phyloP scores from a whole-genome alignment of 2,888 invertebrate species.

The Cyclophora punctaria region DNA sequence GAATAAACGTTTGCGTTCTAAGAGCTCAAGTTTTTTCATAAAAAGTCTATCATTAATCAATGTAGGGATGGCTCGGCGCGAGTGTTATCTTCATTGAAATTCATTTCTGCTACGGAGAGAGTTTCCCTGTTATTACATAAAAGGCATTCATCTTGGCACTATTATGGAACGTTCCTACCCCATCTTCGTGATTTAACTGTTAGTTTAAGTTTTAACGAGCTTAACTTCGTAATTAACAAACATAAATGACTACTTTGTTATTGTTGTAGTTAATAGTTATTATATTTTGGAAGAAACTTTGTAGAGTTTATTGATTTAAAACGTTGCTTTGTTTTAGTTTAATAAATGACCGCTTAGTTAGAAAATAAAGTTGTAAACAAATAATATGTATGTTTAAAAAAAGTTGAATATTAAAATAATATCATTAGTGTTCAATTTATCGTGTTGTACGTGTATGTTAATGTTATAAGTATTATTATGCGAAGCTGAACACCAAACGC shows the following conservation, averaged over 20 bases:
- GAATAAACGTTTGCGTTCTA: slow-evolving; percentile 30
- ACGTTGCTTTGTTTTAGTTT: too few relatives aligned
- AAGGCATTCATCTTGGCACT: slow-evolving; percentile 24
- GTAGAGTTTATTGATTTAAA: too few relatives aligned
- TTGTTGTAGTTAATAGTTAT: too few relatives aligned
- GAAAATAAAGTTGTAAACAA: too few relatives aligned
- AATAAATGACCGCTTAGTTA: too few relatives aligned
- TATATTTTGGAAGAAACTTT: too few relatives aligned
- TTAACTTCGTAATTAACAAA: slow-evolving; percentile 39
- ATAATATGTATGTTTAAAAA: too few relatives aligned
- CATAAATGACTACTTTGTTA: slow-evolving; percentile 3
- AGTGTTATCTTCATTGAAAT: slow-evolving; percentile 4
- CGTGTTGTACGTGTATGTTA: too few relatives aligned
- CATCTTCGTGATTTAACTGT: slow-evolving; percentile 42
- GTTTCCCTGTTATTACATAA: slow-evolving; percentile 6
- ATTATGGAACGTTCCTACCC: slow-evolving; percentile 36
- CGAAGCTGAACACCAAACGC: too few relatives aligned
- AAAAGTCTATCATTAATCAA: slow-evolving; percentile 16
- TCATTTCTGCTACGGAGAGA: slow-evolving; percentile 4
- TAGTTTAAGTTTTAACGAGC: slow-evolving; percentile 49
- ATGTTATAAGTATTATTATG: too few relatives aligned
- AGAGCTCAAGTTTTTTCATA: slow-evolving; percentile 14
- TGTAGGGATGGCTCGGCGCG: slow-evolving; percentile 6
- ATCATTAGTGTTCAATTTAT: too few relatives aligned
- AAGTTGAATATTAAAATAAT: too few relatives aligned